phyloP scores from a whole-genome alignment of 1,140 invertebrate species.

The Caerostris darwini region DNA sequence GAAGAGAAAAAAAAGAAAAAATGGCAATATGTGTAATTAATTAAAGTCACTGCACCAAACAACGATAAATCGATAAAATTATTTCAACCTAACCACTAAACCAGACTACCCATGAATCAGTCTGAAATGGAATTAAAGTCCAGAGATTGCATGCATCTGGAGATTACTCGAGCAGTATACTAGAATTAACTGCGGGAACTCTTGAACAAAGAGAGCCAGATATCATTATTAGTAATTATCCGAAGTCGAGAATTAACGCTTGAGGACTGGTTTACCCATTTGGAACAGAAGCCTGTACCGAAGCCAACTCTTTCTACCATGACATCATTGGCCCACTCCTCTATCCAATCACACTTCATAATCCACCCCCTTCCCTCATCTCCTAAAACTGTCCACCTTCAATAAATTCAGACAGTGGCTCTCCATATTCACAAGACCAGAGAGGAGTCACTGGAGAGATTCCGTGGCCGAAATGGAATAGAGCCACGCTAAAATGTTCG shows the following conservation, averaged over 20 bases:
- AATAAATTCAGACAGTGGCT: neutral
- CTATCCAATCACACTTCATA: neutral
- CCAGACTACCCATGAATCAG: no score
- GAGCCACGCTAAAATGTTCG: neutral
- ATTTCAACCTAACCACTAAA: no score
- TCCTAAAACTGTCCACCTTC: constrained; percentile 18
- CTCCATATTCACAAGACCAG: neutral
- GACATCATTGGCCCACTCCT: neutral
- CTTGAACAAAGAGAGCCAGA: neutral
- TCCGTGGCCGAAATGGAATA: constrained; percentile 4
- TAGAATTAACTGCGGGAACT: neutral
- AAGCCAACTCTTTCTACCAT: neutral
- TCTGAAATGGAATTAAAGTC: no score
- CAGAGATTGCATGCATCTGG: no score
- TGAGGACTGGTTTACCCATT: neutral
- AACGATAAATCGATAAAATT: no score
- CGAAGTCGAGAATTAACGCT: neutral
- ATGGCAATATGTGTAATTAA: no score
- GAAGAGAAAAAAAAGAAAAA: no score
- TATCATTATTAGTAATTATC: neutral
- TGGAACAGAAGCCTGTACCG: neutral
- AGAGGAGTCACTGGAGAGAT: neutral
- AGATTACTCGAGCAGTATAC: no score
- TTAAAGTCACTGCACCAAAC: no score
- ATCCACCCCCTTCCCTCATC: neutral